These are phyloP conservation scores for Stenolophus ochropezus DNA, from an alignment of 2,888 invertebrate genomes.

Conservation along the genomic window DNA sequence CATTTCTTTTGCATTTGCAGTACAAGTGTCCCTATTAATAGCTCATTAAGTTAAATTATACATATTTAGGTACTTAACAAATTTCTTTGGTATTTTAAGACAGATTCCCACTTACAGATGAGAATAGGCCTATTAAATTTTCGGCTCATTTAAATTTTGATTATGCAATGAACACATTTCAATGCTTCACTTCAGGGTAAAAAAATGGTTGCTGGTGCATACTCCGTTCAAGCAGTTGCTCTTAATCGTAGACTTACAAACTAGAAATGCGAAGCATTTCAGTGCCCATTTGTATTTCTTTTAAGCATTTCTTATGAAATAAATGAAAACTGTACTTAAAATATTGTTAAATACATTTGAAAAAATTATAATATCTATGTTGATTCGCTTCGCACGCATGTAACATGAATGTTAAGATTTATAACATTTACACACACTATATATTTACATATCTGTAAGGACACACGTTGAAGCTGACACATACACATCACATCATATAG, in stretches of 20 bases:
- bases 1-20: constrained; percentile 38
- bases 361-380: constrained; percentile 60
- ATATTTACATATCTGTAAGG: constrained; percentile 57
- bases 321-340: constrained; percentile 59
- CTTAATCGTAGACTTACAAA: constrained; percentile 37
- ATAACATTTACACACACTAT: constrained; percentile 58
- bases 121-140: not conserved
- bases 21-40: constrained; percentile 27
- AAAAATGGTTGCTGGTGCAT: constrained; percentile 5
- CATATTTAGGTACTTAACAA: constrained; percentile 38
- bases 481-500: constrained; percentile 58
- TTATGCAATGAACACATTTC: constrained; percentile 35
- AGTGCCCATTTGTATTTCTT: constrained; percentile 60
- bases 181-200: not conserved
- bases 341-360: constrained; percentile 57
- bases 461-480: constrained; percentile 60
- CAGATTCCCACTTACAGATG: not conserved
- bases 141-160: constrained; percentile 30
- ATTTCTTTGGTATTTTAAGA: constrained; percentile 30
- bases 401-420: constrained; percentile 56
- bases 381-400: constrained; percentile 58
- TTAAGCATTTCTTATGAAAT: constrained; percentile 60
- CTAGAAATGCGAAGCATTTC: constrained; percentile 57
- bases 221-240: constrained; percentile 19
- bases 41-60: constrained; percentile 31